These are phyloP conservation scores for Galerucella calmariensis DNA, from an alignment of 2,888 invertebrate genomes.

Conservation along the genomic window DNA sequence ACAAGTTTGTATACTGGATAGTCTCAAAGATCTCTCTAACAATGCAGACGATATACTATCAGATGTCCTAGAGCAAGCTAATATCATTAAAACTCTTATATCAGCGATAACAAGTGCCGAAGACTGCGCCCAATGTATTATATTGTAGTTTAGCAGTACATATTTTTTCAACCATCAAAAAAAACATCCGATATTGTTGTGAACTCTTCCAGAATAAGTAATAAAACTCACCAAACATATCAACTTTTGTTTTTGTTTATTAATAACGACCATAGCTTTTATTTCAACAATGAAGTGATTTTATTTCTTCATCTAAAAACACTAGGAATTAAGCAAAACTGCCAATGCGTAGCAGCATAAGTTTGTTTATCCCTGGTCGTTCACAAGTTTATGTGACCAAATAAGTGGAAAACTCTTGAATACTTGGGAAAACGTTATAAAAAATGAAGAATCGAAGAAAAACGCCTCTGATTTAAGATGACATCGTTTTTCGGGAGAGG, in stretches of 20 bases:
- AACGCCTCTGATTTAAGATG: too few species aligned
- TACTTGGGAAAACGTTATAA: too few species aligned
- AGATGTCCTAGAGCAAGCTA: neutral
- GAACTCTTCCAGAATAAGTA: neutral
- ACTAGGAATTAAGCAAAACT: too few species aligned
- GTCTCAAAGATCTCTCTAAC: neutral
- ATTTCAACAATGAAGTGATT: neutral
- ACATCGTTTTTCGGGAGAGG: too few species aligned
- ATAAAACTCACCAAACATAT: neutral
- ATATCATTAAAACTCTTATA: neutral
- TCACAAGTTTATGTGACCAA: too few species aligned
- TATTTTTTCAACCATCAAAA: neutral
- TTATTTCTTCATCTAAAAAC: too few species aligned
- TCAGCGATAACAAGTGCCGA: neutral
- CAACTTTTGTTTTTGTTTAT: neutral
- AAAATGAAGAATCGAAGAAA: too few species aligned
- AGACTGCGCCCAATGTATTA: neutral
- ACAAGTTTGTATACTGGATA: neutral
- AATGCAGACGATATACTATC: neutral
- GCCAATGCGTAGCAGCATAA: too few species aligned
- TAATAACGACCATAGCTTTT: neutral
- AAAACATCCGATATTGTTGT: conserved; percentile 1
- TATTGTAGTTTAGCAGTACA: neutral
- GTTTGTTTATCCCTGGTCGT: too few species aligned
- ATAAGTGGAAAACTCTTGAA: too few species aligned